Conservation (phyloP, 2,797 vertebrate species). For the Platyrinchus mystaceus region DNA sequence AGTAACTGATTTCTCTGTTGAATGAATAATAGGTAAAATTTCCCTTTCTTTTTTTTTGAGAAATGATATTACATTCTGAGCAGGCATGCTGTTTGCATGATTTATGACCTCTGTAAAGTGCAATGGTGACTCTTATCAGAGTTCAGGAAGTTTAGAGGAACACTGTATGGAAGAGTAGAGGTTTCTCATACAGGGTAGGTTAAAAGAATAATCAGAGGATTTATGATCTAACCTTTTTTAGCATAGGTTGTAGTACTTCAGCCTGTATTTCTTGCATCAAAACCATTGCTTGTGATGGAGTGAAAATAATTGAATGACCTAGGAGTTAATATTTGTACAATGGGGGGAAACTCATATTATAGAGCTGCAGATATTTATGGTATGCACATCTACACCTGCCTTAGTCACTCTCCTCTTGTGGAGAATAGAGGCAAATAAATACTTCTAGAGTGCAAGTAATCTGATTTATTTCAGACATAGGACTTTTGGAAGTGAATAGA, state of each 20-base stretch:
- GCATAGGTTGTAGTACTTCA: neutral
- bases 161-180: neutral
- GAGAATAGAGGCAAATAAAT: neutral
- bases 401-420: neutral
- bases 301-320: neutral
- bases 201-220: neutral
- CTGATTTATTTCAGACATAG: neutral
- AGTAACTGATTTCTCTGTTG: neutral
- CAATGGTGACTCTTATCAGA: neutral
- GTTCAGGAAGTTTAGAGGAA: neutral
- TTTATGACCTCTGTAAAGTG: neutral
- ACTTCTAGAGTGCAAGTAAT: neutral
- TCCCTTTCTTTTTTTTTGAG: neutral
- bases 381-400: neutral
- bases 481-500: neutral
- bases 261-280: neutral
- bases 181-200: neutral
- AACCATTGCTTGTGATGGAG: neutral
- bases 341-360: neutral
- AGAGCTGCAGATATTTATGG: neutral
- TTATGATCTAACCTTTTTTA: neutral
- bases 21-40: constrained; percentile 3
- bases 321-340: neutral
- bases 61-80: neutral
- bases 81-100: neutral